Percentiles rank a stretch among this genome's conserved stretches.
Conservation (phyloP, 2,888 invertebrate genomes). For the Furcula furcula region DNA sequence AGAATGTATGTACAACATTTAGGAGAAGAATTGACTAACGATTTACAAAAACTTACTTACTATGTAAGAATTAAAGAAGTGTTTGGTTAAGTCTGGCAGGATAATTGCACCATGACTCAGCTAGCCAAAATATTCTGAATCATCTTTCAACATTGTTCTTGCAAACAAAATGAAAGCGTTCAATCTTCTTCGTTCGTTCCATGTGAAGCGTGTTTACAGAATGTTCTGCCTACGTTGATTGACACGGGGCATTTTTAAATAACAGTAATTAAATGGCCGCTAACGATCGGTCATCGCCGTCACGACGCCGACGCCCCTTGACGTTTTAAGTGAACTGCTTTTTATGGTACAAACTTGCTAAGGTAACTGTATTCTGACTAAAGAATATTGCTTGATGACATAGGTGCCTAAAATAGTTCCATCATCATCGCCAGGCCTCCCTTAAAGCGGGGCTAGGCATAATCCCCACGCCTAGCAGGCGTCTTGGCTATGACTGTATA, state of each 20-base stretch:
- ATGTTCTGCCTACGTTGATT: slow-evolving; percentile 44
- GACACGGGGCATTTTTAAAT: slow-evolving; percentile 64
- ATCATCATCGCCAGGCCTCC: no score
- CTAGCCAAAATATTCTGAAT: neutral
- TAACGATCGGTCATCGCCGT: slow-evolving; percentile 60
- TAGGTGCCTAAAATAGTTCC: neutral
- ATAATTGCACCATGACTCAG: neutral
- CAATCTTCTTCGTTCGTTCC: slow-evolving; percentile 11
- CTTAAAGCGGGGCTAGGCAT: no score
- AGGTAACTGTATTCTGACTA: neutral
- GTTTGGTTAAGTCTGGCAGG: neutral
- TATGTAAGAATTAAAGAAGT: neutral
- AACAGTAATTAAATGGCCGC: slow-evolving; percentile 65
- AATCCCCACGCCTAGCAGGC: no score
- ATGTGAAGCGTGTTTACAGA: slow-evolving; percentile 40
- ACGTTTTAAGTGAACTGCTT: slow-evolving; percentile 51
- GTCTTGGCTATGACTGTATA: no score
- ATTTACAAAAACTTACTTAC: no score
- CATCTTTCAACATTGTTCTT: slow-evolving; percentile 1
- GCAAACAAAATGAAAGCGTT: slow-evolving; percentile 17
- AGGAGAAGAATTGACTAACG: no score
- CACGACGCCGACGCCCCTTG: slow-evolving; percentile 34
- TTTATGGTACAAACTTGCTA: slow-evolving; percentile 14
- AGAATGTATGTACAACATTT: no score
- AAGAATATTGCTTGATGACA: neutral